Evolutionary conservation across 2,797 vertebrate species (phyloP).

Genomic region (Sebastes glaucus): DNA sequence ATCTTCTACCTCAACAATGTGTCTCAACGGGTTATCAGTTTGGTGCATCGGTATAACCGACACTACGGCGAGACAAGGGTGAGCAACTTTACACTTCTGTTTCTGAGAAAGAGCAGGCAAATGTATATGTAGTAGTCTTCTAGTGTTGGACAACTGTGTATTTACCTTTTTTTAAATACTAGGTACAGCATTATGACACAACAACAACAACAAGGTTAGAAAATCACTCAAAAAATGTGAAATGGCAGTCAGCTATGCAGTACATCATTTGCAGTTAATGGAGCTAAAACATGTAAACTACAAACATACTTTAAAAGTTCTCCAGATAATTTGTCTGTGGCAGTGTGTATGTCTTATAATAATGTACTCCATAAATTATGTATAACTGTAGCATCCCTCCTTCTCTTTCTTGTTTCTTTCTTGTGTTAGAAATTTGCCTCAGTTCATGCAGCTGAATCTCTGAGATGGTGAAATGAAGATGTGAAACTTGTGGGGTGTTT

Average conservation of each 20-base stretch:
- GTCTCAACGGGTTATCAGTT: constrained; percentile 85
- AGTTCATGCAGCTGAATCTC: constrained; percentile 22
- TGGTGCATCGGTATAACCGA: constrained; percentile 90
- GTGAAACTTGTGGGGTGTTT: constrained; percentile 47
- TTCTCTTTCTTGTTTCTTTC: not conserved
- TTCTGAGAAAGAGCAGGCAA: not conserved
- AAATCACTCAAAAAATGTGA: not conserved
- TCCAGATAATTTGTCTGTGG: not conserved
- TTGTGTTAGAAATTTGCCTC: not conserved
- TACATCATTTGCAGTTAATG: not conserved
- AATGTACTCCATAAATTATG: not conserved
- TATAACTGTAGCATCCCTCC: not conserved
- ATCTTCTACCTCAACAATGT: constrained; percentile 93
- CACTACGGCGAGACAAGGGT: constrained; percentile 88
- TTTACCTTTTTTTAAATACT: not conserved
- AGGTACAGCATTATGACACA: not conserved
- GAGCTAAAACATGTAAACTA: not conserved
- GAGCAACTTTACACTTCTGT: constrained; percentile 12
- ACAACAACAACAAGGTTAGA: not conserved
- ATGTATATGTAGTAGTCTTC: not conserved
- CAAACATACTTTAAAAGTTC: not conserved
- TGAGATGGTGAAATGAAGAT: constrained; percentile 47
- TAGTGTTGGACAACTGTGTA: not conserved
- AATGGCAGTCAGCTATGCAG: not conserved
- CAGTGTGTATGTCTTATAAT: not conserved